Conservation (phyloP, 2,888 invertebrate genomes). For the Neuroscelio doddi region DNA sequence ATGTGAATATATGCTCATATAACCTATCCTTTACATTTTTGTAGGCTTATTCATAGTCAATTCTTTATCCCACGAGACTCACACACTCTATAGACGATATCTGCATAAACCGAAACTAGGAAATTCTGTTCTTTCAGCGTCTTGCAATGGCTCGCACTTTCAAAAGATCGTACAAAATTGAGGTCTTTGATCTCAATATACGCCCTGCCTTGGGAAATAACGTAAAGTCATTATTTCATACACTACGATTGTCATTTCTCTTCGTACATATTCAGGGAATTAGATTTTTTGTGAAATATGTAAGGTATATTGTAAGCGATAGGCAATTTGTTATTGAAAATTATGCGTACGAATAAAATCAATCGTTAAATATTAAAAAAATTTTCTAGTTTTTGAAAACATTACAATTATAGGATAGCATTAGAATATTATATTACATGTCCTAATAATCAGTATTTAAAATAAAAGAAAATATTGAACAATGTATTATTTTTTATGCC, state of each 20-base stretch:
- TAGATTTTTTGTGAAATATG: slow-evolving; percentile 45
- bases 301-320: slow-evolving; percentile 41
- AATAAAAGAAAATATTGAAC: too few species aligned
- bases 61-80: slow-evolving; percentile 35
- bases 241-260: slow-evolving; percentile 46
- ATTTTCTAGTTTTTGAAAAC: too few species aligned
- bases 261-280: slow-evolving; percentile 35
- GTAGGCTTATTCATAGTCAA: slow-evolving; percentile 28
- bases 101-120: slow-evolving; percentile 44
- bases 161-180: slow-evolving; percentile 46
- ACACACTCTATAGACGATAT: slow-evolving; percentile 36
- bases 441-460: too few species aligned
- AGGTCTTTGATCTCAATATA: slow-evolving; percentile 46
- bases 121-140: slow-evolving; percentile 38
- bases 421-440: neutral
- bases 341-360: slow-evolving; percentile 39
- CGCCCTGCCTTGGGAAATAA: slow-evolving; percentile 45
- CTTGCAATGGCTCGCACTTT: slow-evolving; percentile 29
- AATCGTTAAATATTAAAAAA: slow-evolving; percentile 29
- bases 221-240: slow-evolving; percentile 47
- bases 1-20: slow-evolving; percentile 15
- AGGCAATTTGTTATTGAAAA: slow-evolving; percentile 33
- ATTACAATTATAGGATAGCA: too few species aligned
- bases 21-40: slow-evolving; percentile 16
- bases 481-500: too few species aligned